These are phyloP conservation scores for Caenorhabditis sulstoni DNA, from an alignment of 2,888 invertebrate species.

Conservation along the genomic window DNA sequence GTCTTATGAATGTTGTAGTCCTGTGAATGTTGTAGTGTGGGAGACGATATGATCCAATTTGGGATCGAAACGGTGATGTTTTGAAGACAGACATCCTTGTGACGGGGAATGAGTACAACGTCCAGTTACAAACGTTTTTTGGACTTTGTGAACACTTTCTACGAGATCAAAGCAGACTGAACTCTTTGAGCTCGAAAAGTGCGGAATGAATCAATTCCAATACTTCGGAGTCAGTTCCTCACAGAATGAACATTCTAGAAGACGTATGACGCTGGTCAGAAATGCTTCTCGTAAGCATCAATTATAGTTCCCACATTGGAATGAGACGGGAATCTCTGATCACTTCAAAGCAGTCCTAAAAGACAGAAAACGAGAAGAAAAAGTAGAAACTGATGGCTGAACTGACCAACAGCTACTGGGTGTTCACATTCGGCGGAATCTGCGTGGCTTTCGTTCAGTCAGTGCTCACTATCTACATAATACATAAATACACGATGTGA, in stretches of 20 bases:
- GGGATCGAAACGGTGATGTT: no score
- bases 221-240: not conserved
- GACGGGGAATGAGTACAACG: no score
- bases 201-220: conserved; percentile 20
- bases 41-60: no score
- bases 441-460: not conserved
- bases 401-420: conserved; percentile 8
- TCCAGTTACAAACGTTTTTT: no score
- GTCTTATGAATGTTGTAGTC: no score
- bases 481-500: conserved; percentile 17
- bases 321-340: not conserved
- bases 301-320: not conserved
- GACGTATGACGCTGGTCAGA: no score
- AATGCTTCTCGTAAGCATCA: not conserved
- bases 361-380: not conserved
- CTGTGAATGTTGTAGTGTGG: no score
- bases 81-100: no score
- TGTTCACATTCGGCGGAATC: conserved; percentile 14
- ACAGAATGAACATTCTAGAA: no score
- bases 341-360: no score
- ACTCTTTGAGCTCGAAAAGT: not conserved
- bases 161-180: not conserved
- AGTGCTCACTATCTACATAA: conserved; percentile 2
- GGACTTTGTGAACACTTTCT: no score
- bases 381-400: not conserved